Evolutionary conservation across 1,140 invertebrate species (phyloP).

Genomic region (Lepidurus couesii): DNA sequence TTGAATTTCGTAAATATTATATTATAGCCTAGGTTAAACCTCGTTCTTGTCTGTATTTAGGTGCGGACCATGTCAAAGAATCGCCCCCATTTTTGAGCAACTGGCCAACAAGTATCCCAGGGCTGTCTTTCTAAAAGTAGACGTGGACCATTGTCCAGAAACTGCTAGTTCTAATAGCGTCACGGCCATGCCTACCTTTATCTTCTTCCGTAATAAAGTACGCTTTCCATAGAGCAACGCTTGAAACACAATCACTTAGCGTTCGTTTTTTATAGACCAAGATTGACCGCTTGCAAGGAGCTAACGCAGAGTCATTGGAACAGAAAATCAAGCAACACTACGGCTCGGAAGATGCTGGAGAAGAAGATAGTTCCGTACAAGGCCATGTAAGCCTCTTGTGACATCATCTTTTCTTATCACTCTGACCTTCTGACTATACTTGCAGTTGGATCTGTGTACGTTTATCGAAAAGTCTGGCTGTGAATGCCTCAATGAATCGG

Average conservation of each 20-base stretch:
- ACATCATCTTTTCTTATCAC: background rate
- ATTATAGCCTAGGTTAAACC: conserved; percentile 24
- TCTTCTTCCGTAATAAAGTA: conserved; percentile 84
- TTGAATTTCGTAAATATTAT: conserved; percentile 28
- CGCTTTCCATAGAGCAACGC: conserved; percentile 33
- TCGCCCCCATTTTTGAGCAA: conserved; percentile 84
- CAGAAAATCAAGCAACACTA: conserved; percentile 85
- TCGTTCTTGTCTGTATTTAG: conserved; percentile 46
- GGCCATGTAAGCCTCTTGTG: conserved; percentile 62
- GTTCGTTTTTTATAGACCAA: conserved; percentile 53
- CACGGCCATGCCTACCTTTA: conserved; percentile 95
- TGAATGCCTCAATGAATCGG: conserved; percentile 95
- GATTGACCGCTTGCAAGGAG: conserved; percentile 74
- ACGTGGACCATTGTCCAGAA: conserved; percentile 82
- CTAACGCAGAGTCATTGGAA: conserved; percentile 72
- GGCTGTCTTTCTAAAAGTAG: conserved; percentile 90
- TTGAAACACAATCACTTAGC: conserved; percentile 19
- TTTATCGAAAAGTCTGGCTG: conserved; percentile 84
- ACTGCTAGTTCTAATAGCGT: conserved; percentile 79
- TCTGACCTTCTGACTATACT: background rate
- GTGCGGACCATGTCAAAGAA: conserved; percentile 91
- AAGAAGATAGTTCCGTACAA: conserved; percentile 57
- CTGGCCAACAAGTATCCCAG: conserved; percentile 76
- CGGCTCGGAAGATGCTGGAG: conserved; percentile 52
- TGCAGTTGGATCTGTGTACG: conserved; percentile 77